phyloP scores from a whole-genome alignment of 2,888 invertebrate species.

The Dryobota labecula region DNA sequence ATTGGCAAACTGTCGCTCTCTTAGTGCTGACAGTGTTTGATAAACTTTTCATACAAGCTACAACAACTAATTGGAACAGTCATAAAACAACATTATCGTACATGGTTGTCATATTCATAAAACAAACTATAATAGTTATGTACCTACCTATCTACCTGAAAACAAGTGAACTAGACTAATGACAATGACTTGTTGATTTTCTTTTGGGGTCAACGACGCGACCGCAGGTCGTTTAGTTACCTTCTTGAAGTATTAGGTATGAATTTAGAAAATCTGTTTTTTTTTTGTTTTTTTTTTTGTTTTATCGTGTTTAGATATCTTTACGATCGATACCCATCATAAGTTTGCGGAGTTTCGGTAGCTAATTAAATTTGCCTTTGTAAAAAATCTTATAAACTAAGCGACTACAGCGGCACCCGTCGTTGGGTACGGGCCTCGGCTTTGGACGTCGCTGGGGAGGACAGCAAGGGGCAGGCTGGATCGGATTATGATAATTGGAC shows the following conservation, averaged over 20 bases:
- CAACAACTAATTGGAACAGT: slow-evolving; percentile 26
- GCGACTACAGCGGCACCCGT: too few relatives aligned
- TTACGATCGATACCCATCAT: neutral
- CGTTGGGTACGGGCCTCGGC: too few relatives aligned
- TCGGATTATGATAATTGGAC: too few relatives aligned
- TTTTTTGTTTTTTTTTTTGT: too few relatives aligned
- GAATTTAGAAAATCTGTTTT: neutral
- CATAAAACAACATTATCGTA: slow-evolving; percentile 25
- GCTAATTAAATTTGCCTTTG: neutral
- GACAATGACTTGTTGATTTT: neutral
- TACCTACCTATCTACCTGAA: neutral
- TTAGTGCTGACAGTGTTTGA: slow-evolving; percentile 49
- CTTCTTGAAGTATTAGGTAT: too few relatives aligned
- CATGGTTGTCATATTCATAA: neutral
- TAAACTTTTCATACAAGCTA: slow-evolving; percentile 50
- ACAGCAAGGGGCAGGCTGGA: too few relatives aligned
- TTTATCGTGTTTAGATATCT: neutral
- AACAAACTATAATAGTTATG: neutral
- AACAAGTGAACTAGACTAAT: neutral
- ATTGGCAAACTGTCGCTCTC: slow-evolving; percentile 43
- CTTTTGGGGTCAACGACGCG: neutral
- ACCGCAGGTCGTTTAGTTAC: too few relatives aligned
- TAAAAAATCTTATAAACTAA: too few relatives aligned
- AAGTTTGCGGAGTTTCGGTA: neutral
- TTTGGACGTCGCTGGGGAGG: too few relatives aligned